These are phyloP conservation scores for Drosophila tsacasi DNA, from an alignment of 1,140 invertebrate genomes.

Conservation along the genomic window DNA sequence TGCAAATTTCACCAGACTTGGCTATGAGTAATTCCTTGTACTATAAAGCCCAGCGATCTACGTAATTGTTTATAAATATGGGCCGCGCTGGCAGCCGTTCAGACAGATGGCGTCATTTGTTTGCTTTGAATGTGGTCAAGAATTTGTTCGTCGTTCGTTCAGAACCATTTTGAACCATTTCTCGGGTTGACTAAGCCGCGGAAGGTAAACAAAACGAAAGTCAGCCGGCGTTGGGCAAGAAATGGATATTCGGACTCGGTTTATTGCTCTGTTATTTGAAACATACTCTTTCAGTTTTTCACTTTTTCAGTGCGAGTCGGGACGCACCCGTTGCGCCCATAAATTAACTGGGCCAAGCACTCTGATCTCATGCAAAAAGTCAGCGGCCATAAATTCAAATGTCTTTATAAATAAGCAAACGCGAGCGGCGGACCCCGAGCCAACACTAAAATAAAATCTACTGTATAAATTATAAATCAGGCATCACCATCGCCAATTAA, in stretches of 20 bases:
- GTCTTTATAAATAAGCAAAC: conserved; percentile 77
- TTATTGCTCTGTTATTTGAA: conserved; percentile 55
- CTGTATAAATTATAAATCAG: conserved; percentile 71
- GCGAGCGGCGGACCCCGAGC: conserved; percentile 17
- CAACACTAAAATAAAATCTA: conserved; percentile 49
- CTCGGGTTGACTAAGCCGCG: conserved; percentile 43
- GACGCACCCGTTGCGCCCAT: conserved; percentile 53
- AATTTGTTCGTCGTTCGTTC: conserved; percentile 20
- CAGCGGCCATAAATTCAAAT: conserved; percentile 76
- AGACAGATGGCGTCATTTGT: conserved; percentile 68
- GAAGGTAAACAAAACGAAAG: conserved; percentile 39
- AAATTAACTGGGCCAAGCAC: conserved; percentile 67
- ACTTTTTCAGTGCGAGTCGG: conserved; percentile 16
- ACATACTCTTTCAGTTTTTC: conserved; percentile 55
- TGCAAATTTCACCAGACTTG: conserved; percentile 22
- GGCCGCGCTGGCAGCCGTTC: conserved; percentile 32
- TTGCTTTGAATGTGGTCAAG: conserved; percentile 53
- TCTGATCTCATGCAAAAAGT: conserved; percentile 77
- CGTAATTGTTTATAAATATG: conserved; percentile 69
- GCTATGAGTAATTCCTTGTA: conserved; percentile 19
- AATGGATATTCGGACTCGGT: conserved; percentile 17
- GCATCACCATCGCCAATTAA: conserved; percentile 58
- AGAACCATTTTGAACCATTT: conserved; percentile 19
- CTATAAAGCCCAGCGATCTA: conserved; percentile 22
- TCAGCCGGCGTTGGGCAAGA: conserved; percentile 34